These are phyloP conservation scores for Steinernema khuongi DNA, from an alignment of 1,140 invertebrate species.

Conservation along the genomic window DNA sequence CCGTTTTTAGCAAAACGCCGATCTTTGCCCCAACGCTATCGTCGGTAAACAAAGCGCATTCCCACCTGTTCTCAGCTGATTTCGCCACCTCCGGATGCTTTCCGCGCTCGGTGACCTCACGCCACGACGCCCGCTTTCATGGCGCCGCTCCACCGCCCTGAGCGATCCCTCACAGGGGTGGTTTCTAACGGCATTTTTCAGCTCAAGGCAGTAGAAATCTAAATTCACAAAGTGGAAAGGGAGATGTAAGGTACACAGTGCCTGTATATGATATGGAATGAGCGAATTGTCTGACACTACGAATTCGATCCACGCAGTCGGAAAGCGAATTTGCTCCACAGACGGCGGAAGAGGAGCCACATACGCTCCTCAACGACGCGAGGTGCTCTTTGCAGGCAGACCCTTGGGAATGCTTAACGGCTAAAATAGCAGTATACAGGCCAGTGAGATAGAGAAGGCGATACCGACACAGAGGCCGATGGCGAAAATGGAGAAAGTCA, in stretches of 20 bases:
- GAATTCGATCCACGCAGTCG: neutral
- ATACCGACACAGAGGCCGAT: neutral
- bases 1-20: too few species aligned
- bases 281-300: neutral
- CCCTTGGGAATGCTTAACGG: neutral
- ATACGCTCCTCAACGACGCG: neutral
- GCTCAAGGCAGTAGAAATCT: neutral
- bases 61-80: neutral
- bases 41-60: too few species aligned
- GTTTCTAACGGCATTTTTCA: neutral
- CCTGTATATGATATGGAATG: neutral
- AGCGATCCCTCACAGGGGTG: neutral
- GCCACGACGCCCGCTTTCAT: neutral
- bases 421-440: neutral
- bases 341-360: neutral
- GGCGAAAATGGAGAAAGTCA: neutral
- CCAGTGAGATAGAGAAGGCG: neutral
- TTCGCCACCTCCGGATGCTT: neutral
- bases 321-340: neutral
- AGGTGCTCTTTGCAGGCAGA: neutral
- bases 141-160: neutral
- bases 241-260: neutral
- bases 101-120: neutral
- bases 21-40: too few species aligned
- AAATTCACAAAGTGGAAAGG: neutral